These are phyloP conservation scores for Lichenostomus cassidix DNA, from an alignment of 2,113 vertebrate species.

Conservation along the genomic window DNA sequence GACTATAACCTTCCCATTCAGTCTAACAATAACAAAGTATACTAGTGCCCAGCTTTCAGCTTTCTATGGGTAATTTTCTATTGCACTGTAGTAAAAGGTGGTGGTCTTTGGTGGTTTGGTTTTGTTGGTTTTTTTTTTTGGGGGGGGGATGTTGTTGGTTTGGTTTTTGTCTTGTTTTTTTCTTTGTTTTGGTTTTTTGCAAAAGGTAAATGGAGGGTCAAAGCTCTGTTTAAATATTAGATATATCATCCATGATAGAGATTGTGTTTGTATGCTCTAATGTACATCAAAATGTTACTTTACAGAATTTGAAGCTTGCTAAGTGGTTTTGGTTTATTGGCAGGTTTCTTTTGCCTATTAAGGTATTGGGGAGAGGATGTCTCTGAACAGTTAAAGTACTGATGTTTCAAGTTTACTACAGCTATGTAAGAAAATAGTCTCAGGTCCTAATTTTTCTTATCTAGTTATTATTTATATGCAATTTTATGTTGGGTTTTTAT, in stretches of 20 bases:
- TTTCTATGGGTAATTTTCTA: not conserved
- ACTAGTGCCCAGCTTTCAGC: not conserved
- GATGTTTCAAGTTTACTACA: not conserved
- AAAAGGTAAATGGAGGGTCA: not conserved
- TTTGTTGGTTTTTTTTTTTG: not conserved
- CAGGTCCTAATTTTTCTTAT: not conserved
- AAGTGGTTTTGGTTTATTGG: not conserved
- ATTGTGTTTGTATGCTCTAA: not conserved
- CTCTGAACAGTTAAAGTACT: not conserved
- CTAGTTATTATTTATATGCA: not conserved
- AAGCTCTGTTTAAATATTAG: not conserved
- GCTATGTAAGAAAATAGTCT: not conserved
- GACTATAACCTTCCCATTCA: not conserved
- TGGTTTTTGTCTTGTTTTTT: not conserved
- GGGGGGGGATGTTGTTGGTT: not conserved
- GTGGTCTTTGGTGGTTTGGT: not conserved
- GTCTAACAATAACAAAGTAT: not conserved
- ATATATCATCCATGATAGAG: not conserved
- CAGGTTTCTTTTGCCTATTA: not conserved
- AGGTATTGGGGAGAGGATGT: not conserved
- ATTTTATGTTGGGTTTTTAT: not conserved
- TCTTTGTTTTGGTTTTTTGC: not conserved
- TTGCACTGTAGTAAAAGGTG: not conserved
- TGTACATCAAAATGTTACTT: not conserved
- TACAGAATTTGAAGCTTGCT: not conserved